Conservation (phyloP, 2,797 vertebrate genomes). For the Acanthurus tractus region DNA sequence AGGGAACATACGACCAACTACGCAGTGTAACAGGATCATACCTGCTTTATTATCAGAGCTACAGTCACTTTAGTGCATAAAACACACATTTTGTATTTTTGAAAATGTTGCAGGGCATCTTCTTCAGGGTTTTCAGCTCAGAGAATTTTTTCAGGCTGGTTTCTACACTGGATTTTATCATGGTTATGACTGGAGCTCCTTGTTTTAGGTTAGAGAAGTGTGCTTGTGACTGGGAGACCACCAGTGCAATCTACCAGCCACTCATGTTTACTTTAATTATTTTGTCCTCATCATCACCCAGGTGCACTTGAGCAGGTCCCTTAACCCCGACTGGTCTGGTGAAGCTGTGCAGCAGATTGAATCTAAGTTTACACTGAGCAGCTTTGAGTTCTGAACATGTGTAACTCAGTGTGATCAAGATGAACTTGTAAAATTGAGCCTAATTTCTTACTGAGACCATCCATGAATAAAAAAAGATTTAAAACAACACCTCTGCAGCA, state of each 20-base stretch:
- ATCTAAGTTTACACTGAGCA: no score
- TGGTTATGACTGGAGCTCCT: not conserved
- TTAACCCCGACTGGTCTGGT: constrained; percentile 1
- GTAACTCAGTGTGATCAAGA: no score
- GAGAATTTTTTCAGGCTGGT: not conserved
- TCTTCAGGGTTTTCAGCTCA: not conserved
- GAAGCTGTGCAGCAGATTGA: not conserved
- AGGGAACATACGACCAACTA: not conserved
- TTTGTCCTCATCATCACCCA: not conserved
- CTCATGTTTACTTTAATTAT: not conserved
- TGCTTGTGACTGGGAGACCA: not conserved
- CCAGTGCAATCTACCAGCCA: not conserved
- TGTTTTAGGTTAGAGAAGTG: not conserved
- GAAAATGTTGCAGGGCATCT: not conserved
- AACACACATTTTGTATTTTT: not conserved
- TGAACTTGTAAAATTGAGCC: no score
- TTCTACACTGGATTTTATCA: not conserved
- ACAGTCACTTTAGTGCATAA: not conserved
- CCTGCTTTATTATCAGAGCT: not conserved
- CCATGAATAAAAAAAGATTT: no score
- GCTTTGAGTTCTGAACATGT: no score
- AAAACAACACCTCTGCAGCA: no score
- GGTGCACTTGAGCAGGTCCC: not conserved
- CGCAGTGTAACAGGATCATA: not conserved
- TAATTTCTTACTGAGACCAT: no score